Evolutionary conservation across 2,113 vertebrate genomes (phyloP), one percentile per base, ranked within the genome.

Genomic region (Lophotis ruficrista): DNA sequence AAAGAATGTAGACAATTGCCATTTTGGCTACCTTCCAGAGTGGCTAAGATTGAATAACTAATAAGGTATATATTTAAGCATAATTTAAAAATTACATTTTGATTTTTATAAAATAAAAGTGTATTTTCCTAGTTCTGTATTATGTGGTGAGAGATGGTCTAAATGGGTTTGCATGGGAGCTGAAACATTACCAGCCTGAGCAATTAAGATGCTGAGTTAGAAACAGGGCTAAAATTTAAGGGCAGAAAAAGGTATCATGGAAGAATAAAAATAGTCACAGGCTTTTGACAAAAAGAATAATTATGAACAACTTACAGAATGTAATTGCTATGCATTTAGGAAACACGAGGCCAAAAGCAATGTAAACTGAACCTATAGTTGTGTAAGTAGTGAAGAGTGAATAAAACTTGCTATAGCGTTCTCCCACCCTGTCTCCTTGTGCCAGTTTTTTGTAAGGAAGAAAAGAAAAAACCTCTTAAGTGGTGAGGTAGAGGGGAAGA

Each of bases 201-300:
- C 43, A 76, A 56, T 68, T 76, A 50, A 61, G 28, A 19, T 43
- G 22, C 38, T 66, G 70, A 79, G 58, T 43, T 61, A 81, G 50
- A n/a, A 79, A 51, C 56, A 58, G 60, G 12, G 14, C 37, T 93
- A 73, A 89, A 93, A 94, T 95, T 91, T 90, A 91, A 93, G 90
- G 25, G 25, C 89, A 95, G 62, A 87, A 60, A 87, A 51, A 45
- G 20, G 33, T 94, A 69, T 70, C 4, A 50, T 35, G 45, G 71
- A n/a, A 77, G 43, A 62, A 68, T 75, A 35, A 82, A 93, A 80
- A 78, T 65, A 38, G 87, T 72, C 48, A 83, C 38, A 87, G 65
- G 27, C 14, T 57, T 78, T 76, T 80, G 77, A 89, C 62, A 41
- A 66, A 91, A 94, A 43, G 33, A 90, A 54, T 80, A 71, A 75